Evolutionary conservation across 30 jellyfish, hydroid and myxozoan genomes (phyloP), one percentile per base, ranked within the genome.

Genomic region (Cassiopea xamachana): DNA sequence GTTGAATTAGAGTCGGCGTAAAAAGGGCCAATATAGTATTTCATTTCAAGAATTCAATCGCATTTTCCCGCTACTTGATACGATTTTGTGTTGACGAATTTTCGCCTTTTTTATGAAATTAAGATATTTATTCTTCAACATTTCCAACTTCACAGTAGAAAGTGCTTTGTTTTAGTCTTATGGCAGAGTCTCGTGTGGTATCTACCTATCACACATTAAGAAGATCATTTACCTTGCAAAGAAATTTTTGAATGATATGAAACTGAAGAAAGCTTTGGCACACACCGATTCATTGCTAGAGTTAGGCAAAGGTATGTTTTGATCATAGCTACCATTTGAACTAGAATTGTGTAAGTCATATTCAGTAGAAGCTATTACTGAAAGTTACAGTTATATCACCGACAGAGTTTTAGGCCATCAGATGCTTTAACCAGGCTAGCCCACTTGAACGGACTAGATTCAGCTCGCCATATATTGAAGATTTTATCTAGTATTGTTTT

Each of bases 191-290:
- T 71, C 55, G 3, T 71, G 6, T 55, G 19, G 48, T 43, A 71
- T 71, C 16, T 55, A 71, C 15, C 55, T 71, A 44, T 71, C 80
- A 3, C 80, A 44, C 43, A 71, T 71, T 6, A 71, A 19, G 55
- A 71, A 71, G 55, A 71, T 71, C 4, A 71, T 71, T 71, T 19
- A 3, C 43, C 80, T 71, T n/a, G 80, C 80, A 19, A 71, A 71
- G 80, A 71, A 71, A 16, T 5, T 17, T 4, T 5, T 71, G 48
- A 19, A 3, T 19, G 55, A 71, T 1, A 2, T 7, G 3, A 27
- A 71, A 19, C 43, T 17, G 43, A 14, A 3, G 14, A 27, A 62
- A 13, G 14, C 43, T 4, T 13, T 17, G 43, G 19, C 27, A 8
- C 10, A 62, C 43, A 1, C 74, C 43, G 74, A 62, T 62, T 1